Base-by-base conservation (phyloP, 1,140 invertebrate species). In the Cheumatopsyche charites region DNA sequence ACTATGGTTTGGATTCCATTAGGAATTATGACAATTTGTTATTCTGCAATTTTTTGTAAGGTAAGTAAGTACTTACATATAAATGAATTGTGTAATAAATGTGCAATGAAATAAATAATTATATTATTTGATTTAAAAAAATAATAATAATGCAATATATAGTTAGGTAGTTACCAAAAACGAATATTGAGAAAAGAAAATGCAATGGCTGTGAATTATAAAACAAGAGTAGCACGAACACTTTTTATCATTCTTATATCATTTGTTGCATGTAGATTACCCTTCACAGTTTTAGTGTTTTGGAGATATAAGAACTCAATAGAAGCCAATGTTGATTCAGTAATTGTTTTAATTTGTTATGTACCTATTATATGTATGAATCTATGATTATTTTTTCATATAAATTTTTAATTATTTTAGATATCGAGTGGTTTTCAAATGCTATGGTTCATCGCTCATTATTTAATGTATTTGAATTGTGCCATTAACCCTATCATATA, bases 401-500 rank as follows among this genome's bases (percentile, higher is more conserved):
- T 52, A 17, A 17, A 17, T 52, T 17, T 17, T 17, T 25, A 58
- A 25, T 58, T 62, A 58, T 77, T 79, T 41, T 71, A 86, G 86
- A 83, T 86, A 0, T 81, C 85, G 70, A 84, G 82, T 23, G 79
- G 79, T 36, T 89, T 86, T 77, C 79, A 83, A 49, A 79, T 82
- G 1, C 78, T 91, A 62, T 89, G 88, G 86, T 91, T 90, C 73
- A 80, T 85, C 1, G 88, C 90, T 0, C 88, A 90, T 77, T 90
- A 87, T 73, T 79, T 92, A 7, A 88, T 91, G 72, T 89, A 90
- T 52, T 73, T 88, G 4, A 92, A 91, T 78, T 88, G 89, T 19
- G 90, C 90, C 6, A 81, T 92, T 52, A 92, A 92, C 80, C 91
- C 91, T 0, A 79, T 92, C 0, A 88, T 92, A 45, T 92, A 92